Evolutionary conservation across 2,888 invertebrate genomes (phyloP).

Genomic region (Caenorhabditis sp.): DNA sequence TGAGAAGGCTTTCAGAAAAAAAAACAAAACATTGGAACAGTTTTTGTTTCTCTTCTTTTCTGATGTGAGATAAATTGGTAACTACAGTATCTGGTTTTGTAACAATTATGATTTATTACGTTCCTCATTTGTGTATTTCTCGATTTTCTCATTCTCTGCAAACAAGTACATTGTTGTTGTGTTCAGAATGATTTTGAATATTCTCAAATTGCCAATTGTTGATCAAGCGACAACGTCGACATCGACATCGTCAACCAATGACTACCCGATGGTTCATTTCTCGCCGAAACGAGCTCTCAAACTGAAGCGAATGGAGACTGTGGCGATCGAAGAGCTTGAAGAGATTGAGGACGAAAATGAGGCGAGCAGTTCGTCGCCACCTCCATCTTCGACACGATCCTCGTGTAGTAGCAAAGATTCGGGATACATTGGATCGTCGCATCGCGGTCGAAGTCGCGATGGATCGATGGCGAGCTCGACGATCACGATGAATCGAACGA

Average conservation of each 20-base stretch:
- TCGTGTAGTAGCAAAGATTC: conserved; percentile 16
- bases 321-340: not conserved
- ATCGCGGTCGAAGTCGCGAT: conserved; percentile 18
- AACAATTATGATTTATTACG: too few species aligned
- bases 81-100: too few species aligned
- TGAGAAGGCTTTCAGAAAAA: not conserved
- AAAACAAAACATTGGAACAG: not conserved
- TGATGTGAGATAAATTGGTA: too few species aligned
- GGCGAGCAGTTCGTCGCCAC: not conserved
- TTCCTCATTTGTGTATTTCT: not conserved
- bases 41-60: too few species aligned
- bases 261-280: conserved; percentile 55
- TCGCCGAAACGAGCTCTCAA: conserved; percentile 23
- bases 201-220: conserved; percentile 19
- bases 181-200: conserved; percentile 31
- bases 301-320: not conserved
- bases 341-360: not conserved
- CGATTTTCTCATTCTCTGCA: not conserved
- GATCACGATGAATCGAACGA: conserved; percentile 18
- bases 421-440: conserved; percentile 21
- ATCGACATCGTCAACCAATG: conserved; percentile 11
- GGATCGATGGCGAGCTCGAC: conserved; percentile 19
- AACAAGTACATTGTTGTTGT: not conserved
- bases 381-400: conserved; percentile 9
- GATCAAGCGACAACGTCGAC: conserved; percentile 28